These are phyloP conservation scores for Lepus americanus DNA, from an alignment of 2,113 vertebrate species.

Conservation along the genomic window DNA sequence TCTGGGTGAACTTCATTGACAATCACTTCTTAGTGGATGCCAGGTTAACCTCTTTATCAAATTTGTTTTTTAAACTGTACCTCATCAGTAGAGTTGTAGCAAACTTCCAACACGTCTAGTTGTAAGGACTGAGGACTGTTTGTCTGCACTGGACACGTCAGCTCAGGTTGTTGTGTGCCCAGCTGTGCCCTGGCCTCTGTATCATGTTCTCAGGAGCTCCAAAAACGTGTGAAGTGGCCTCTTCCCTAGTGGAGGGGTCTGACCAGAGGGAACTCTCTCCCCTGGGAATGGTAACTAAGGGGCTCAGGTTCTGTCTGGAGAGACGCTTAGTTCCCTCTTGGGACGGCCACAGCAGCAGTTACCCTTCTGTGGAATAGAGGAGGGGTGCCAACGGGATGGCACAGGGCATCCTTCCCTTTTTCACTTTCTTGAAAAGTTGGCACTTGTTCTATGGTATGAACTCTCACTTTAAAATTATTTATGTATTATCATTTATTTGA, in stretches of 20 bases:
- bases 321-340: neutral
- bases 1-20: neutral
- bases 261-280: conserved; percentile 23
- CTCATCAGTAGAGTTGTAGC: conserved; percentile 32
- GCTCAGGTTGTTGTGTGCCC: neutral
- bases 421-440: neutral
- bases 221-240: neutral
- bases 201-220: neutral
- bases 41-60: conserved; percentile 51
- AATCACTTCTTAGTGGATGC: conserved; percentile 27
- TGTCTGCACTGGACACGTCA: neutral
- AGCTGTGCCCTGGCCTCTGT: neutral
- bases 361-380: neutral
- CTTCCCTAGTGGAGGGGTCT: neutral
- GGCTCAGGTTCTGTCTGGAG: neutral
- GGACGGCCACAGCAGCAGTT: conserved; percentile 7
- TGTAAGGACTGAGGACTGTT: neutral
- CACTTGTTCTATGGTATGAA: neutral
- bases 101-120: conserved; percentile 24
- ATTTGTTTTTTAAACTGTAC: conserved; percentile 38
- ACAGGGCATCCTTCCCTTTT: neutral
- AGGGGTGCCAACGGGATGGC: neutral
- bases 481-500: too few species aligned
- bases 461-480: neutral
- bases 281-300: neutral